Evolutionary conservation across 2,888 invertebrate genomes (phyloP).

Genomic region (Caenorhabditis virilis): DNA sequence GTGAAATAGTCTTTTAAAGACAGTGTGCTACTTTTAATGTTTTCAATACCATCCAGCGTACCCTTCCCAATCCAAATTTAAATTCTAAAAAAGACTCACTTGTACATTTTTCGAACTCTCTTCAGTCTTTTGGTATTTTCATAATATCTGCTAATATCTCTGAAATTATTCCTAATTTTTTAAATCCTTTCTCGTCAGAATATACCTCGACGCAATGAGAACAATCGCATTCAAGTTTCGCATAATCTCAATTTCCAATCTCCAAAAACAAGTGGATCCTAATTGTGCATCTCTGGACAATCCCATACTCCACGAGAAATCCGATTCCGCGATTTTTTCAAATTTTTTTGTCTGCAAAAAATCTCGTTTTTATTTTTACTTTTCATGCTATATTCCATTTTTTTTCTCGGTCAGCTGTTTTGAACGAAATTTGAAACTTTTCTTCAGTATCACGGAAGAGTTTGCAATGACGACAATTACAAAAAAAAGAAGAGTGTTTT

Average conservation of each 20-base stretch:
- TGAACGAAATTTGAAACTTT: background rate
- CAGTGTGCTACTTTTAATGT: too few species aligned
- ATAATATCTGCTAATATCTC: conserved; percentile 61
- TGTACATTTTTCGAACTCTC: conserved; percentile 62
- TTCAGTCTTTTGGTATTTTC: conserved; percentile 61
- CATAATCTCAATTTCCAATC: conserved; percentile 61
- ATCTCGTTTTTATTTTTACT: background rate
- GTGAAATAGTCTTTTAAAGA: too few species aligned
- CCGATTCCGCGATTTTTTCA: conserved; percentile 60
- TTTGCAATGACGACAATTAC: background rate
- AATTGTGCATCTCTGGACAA: conserved; percentile 54
- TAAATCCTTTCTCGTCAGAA: background rate
- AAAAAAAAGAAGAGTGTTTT: conserved; percentile 5
- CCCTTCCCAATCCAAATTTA: background rate
- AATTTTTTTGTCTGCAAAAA: conserved; percentile 64
- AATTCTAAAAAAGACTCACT: conserved; percentile 18
- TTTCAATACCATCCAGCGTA: background rate
- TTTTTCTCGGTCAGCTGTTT: conserved; percentile 3
- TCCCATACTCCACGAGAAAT: conserved; percentile 64
- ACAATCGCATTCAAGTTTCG: conserved; percentile 59
- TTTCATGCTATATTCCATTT: background rate
- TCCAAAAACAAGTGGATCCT: conserved; percentile 63
- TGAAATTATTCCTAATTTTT: conserved; percentile 23
- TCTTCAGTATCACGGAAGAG: background rate
- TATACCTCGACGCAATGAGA: conserved; percentile 61